A percentile compares a stretch with the other conserved stretches of the same genome.
Conservation (phyloP, 2,113 vertebrate species). For the Vicugna pacos region DNA sequence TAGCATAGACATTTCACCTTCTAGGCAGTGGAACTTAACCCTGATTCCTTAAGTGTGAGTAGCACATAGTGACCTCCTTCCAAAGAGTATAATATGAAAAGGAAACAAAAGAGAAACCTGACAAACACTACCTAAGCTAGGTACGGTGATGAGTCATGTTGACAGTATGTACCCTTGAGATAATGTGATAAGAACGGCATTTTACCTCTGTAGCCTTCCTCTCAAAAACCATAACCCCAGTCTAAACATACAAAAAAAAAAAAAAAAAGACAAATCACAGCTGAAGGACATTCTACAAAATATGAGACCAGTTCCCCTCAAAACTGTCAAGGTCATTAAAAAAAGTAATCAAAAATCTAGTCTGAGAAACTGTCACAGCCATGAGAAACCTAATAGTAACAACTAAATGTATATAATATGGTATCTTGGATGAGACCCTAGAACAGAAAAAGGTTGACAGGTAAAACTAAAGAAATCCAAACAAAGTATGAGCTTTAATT, state of each 20-base stretch:
- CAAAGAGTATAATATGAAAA: not conserved
- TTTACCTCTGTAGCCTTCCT: not conserved
- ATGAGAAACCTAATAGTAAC: not conserved
- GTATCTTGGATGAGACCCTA: not conserved
- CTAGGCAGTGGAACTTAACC: not conserved
- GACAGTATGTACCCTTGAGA: not conserved
- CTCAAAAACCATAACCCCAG: not conserved
- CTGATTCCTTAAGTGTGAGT: not conserved
- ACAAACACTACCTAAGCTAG: not conserved
- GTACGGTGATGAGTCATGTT: not conserved
- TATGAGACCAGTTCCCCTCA: not conserved
- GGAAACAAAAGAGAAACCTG: not conserved
- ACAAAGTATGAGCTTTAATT: not conserved
- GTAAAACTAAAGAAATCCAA: not conserved
- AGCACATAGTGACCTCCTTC: not conserved
- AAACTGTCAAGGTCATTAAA: conserved; percentile 4
- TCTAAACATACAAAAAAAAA: not conserved
- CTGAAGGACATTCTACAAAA: not conserved
- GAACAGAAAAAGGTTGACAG: not conserved
- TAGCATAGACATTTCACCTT: not conserved
- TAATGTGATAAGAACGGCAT: not conserved
- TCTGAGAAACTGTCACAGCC: not conserved
- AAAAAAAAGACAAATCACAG: not conserved
- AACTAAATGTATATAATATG: not conserved
- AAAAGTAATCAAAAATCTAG: not conserved